Conservation (phyloP, 2,113 vertebrate species). For the Eonycteris spelaea region DNA sequence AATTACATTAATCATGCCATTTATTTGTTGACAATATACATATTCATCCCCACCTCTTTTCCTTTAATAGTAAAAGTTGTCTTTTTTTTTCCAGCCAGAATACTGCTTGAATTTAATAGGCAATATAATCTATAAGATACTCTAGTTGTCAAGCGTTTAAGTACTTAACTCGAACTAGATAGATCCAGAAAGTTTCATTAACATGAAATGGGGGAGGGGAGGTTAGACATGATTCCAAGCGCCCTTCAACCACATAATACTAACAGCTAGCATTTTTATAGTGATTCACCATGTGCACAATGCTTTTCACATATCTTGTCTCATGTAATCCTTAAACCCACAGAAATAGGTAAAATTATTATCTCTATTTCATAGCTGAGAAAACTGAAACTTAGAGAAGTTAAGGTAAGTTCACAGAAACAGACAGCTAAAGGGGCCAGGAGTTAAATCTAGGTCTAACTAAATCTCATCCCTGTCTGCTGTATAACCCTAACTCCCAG, state of each 20-base stretch:
- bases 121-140: neutral
- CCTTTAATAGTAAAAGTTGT: neutral
- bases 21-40: conserved; percentile 34
- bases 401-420: neutral
- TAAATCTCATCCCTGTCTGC: neutral
- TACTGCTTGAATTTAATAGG: conserved; percentile 34
- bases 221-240: neutral
- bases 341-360: neutral
- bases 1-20: neutral
- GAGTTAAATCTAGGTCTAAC: neutral
- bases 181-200: neutral
- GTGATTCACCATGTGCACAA: neutral
- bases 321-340: neutral
- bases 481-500: neutral
- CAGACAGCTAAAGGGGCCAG: neutral
- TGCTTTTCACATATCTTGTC: conserved; percentile 15
- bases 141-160: neutral
- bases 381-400: conserved; percentile 1
- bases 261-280: neutral
- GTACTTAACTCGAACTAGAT: conserved; percentile 29
- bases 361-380: neutral
- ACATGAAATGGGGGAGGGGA: neutral
- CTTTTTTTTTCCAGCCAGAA: neutral
- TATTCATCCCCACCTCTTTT: neutral
- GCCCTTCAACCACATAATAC: neutral